Percentiles rank a stretch among this genome's conserved stretches.
Evolutionary conservation across 1,140 invertebrate genomes (phyloP).

Genomic region (Trichonephila clavata): DNA sequence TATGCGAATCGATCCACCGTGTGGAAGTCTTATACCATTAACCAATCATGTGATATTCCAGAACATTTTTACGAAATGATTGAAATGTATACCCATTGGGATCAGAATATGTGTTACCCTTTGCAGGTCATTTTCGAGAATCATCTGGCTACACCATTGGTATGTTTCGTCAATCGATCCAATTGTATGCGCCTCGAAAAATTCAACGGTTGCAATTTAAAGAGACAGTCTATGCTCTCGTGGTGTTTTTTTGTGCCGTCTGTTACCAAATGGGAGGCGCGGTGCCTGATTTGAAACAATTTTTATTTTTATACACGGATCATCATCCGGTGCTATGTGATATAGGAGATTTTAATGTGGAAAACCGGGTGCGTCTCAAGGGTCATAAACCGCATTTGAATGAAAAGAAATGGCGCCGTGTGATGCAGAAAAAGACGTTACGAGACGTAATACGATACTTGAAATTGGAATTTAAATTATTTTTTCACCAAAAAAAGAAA

Average conservation of each 20-base stretch:
- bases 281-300: not conserved
- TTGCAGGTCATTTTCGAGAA: not conserved
- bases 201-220: not conserved
- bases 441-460: too few species aligned
- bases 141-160: slow-evolving; percentile 25
- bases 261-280: not conserved
- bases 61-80: not conserved
- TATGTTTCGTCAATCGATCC: not conserved
- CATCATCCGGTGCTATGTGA: slow-evolving; percentile 15
- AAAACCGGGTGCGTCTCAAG: not conserved
- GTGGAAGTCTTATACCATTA: too few species aligned
- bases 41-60: too few species aligned
- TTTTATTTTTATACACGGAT: slow-evolving; percentile 6
- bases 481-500: slow-evolving; percentile 8
- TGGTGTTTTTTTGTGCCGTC: not conserved
- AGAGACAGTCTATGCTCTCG: not conserved
- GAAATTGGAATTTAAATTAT: too few species aligned
- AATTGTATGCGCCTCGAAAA: not conserved
- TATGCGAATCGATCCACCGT: too few species aligned
- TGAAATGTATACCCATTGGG: not conserved
- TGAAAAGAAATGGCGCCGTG: too few species aligned
- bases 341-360: not conserved
- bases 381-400: too few species aligned
- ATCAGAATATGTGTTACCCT: not conserved
- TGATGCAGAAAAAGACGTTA: too few species aligned